Base-by-base conservation (phyloP, 2,797 vertebrate genomes). In the Carapus acus region DNA sequence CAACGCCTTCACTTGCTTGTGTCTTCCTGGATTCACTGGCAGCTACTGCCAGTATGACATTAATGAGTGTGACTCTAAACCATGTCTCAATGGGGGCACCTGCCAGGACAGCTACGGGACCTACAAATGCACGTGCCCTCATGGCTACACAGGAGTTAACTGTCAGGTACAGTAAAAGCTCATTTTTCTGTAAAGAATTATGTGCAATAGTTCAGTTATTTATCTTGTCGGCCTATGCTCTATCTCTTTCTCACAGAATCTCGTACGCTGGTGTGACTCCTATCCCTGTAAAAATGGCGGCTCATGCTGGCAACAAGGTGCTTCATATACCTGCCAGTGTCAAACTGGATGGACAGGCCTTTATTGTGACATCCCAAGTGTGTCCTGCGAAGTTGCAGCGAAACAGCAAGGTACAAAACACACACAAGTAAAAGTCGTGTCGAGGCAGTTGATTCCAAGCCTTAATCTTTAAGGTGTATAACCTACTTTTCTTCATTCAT, bases 41-140 rank as follows among this genome's bases (percentile, higher is more conserved):
- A 95, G 88, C 87, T 98, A 98, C 77, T 99, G 96, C 20, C 93
- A 99, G 48, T 91, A 97, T 0, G 90, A 98, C 45, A 91, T 98
- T 73, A 92, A 98, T 0, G 96, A 98, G 83, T 98, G 96, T 0
- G 93, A 97, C 86, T 98, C 96, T 13, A 90, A 88, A 62, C 96
- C 96, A 0, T 98, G 96, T 71, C 82, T 95, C 60, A 94, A 99
- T 0, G 96, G 94, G 0, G 96, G 95, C 54, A 94, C 92, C 0
- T 99, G 96, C 50, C 92, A 94, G 43, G 96, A 98, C 80, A 93
- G 93, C 83, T 97, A 94, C 0, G 96, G 96, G 16, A 92, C 92
- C 0, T 99, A 97, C 85, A 96, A 92, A 76, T 99, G 96, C 75
- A 92, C 91, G 59, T 99, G 96, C 63, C 91, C 92, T 0, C 94